Base-by-base conservation (phyloP, 2,113 vertebrate genomes). In the Bettongia penicillata region DNA sequence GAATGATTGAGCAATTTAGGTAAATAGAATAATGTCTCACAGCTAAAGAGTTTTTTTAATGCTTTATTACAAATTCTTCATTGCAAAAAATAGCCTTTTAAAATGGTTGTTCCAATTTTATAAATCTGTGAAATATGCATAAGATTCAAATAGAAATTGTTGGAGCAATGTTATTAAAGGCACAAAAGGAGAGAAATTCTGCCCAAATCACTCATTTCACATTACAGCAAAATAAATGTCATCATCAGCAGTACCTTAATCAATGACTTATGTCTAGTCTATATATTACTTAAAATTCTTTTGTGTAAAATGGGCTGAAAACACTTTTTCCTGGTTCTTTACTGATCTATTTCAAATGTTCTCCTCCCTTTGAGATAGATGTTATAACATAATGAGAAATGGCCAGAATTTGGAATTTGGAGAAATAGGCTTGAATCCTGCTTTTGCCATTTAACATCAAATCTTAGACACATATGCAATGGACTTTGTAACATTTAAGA, bases 1-100 rank as follows among this genome's bases (percentile, higher is more conserved):
- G 97, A 98, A 93, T 84, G 53, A 98, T 90, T 96, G 94, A 98
- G 97, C 95, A 98, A 97, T 97, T 98, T 98, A 98, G 92, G 84
- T 52, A 98, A 98, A 98, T 89, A 97, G 95, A 98, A 97, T 97
- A 98, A 96, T 61, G 50, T 90, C 97, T 97, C 90, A 91, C 92
- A 98, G 51, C n/a, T 91, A 97, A 68, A 96, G 94, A 98, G 97
- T 96, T 84, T 43, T 84, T 96, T 98, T 98, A 98, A 97, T 94
- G 97, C 93, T 96, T n/a, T 94, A 97, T 97, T 98, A 53, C 26
- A 95, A 94, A 97, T 49, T 3, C n/a, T 97, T 97, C 93, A 49
- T 93, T 97, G 91, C 92, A 92, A n/a, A 96, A 96, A 61, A 91
- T 92, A 0, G 48, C n/a, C 77, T 97, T 97, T 98, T 95, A 94